Conservation (phyloP, 1,140 invertebrate species). For the Drosophila dunni region DNA sequence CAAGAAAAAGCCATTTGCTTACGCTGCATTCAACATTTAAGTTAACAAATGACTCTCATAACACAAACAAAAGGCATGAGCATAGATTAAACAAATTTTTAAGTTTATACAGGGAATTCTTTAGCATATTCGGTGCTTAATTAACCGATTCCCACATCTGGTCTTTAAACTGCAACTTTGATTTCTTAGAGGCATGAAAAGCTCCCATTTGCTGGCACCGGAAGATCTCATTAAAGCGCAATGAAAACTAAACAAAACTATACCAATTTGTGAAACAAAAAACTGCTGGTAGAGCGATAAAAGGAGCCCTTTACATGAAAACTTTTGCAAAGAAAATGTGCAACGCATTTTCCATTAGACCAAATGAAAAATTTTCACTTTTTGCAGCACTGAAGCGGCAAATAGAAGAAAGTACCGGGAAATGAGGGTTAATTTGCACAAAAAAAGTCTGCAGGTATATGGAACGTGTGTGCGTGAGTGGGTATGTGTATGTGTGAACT, state of each 20-base stretch:
- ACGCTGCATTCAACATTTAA: not conserved
- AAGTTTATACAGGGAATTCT: not conserved
- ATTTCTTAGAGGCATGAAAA: not conserved
- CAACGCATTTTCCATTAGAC: constrained; percentile 46
- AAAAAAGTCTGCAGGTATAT: constrained; percentile 43
- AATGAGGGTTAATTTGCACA: constrained; percentile 76
- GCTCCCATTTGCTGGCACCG: constrained; percentile 20
- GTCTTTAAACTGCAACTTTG: not conserved
- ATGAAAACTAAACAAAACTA: constrained; percentile 60
- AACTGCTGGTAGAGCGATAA: constrained; percentile 12
- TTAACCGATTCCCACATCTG: not conserved
- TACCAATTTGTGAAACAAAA: constrained; percentile 33
- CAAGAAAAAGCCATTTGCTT: constrained; percentile 64
- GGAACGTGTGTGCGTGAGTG: constrained; percentile 1
- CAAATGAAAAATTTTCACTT: constrained; percentile 46
- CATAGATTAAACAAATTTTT: too few species aligned
- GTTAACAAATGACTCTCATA: not conserved
- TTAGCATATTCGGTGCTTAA: too few species aligned
- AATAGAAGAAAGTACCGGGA: constrained; percentile 55
- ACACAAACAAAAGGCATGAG: not conserved
- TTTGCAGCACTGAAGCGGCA: constrained; percentile 28
- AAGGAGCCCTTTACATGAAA: constrained; percentile 17
- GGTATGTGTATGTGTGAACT: constrained; percentile 6
- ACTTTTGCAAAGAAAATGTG: constrained; percentile 53
- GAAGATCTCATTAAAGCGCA: constrained; percentile 41